Evolutionary conservation across 2,888 invertebrate species (phyloP), one percentile per base, ranked within the genome.

Genomic region (Criorhina ranunculi): DNA sequence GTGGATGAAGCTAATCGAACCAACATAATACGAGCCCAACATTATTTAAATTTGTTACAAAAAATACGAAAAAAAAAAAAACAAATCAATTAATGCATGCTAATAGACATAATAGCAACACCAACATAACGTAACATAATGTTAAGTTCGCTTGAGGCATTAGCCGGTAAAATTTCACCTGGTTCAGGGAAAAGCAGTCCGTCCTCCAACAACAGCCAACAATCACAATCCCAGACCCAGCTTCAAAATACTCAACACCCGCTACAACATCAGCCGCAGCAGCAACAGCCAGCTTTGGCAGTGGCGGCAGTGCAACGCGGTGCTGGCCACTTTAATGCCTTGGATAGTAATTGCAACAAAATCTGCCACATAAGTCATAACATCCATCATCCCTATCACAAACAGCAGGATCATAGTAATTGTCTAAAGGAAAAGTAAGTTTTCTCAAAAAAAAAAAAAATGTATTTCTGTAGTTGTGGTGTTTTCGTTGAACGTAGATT

Each of bases 91-190:
- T 83, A 73, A 83, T 83, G 83, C 72, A 83, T 79, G 83, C 64
- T 79, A 69, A 51, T 73, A 79, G 64, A 73, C 46, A 79, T 69
- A 67, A 75, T 31, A 62, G 62, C 70, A 79, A 87, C 29, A 46
- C 60, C 69, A 82, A 78, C 62, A 79, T 76, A 69, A 88, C 90
- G 90, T 86, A 91, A 89, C 89, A 89, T 89, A 92, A 97, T 97
- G 97, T 94, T 97, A 92, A 95, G 96, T 93, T 96, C 96, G 89
- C 93, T 97, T 93, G 96, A 96, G 94, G 95, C 95, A 92, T 94
- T 97, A 93, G 97, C 97, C 93, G 96, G 96, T 91, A 97, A 97
- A 93, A 95, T 97, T 92, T 96, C 97, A 92, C 96, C 97, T 91
- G 96, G 96, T 93, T 94, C 93, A 92, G 94, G 90, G 77, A 90